These are phyloP conservation scores for Oreocharis arfaki DNA, from an alignment of 2,113 vertebrate genomes.

Conservation along the genomic window DNA sequence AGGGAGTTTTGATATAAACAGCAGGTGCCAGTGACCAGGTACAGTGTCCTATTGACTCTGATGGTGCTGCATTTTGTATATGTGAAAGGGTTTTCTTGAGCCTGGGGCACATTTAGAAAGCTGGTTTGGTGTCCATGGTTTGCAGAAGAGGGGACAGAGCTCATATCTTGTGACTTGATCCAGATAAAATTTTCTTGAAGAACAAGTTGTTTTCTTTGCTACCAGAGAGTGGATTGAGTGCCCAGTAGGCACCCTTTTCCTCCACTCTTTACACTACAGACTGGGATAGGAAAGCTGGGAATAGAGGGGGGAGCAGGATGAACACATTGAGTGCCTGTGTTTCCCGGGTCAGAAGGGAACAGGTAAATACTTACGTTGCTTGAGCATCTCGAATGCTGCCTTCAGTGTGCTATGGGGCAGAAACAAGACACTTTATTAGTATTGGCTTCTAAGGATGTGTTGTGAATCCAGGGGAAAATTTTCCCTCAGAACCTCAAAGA, in stretches of 20 bases:
- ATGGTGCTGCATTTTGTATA: background rate
- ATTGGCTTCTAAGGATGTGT: background rate
- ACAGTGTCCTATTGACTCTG: rapidly evolving
- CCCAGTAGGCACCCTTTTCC: background rate
- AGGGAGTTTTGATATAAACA: background rate
- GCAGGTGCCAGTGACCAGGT: background rate
- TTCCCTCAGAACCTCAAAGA: background rate
- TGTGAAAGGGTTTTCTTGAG: background rate
- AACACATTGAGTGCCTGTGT: background rate
- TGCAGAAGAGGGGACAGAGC: background rate
- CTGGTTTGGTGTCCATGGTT: background rate
- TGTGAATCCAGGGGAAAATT: background rate
- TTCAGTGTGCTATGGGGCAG: slow-evolving; percentile 81
- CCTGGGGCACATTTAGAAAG: background rate
- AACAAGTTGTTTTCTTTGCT: background rate
- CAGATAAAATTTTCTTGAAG: background rate
- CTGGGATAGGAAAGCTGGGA: background rate
- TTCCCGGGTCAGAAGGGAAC: background rate
- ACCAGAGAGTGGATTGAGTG: background rate
- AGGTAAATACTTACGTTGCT: slow-evolving; percentile 82
- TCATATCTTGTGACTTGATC: background rate
- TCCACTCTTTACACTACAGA: background rate
- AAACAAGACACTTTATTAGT: background rate
- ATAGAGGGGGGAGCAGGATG: background rate
- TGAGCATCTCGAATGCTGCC: slow-evolving; percentile 86